A percentile compares a stretch with the other conserved stretches of the same genome.
These are phyloP conservation scores for Oophaga pumilio DNA, from an alignment of 2,113 vertebrate species.

Conservation along the genomic window DNA sequence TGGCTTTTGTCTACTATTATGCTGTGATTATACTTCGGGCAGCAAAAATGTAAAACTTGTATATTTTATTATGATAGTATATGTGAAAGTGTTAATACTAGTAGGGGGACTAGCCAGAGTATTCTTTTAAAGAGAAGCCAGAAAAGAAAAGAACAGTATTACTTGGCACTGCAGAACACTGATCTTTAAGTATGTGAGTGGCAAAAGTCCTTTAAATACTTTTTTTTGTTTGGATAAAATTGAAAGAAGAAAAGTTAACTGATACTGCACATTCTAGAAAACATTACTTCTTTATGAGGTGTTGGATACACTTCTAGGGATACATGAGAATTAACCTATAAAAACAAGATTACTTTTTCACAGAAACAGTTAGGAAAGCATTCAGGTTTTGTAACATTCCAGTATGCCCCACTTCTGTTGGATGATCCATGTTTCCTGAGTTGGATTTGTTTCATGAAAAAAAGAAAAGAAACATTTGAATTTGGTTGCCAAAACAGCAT, in stretches of 20 bases:
- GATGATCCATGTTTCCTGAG: not conserved
- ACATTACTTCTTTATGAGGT: slow-evolving; percentile 4
- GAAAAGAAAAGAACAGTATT: not conserved
- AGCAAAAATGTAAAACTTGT: slow-evolving; percentile 21
- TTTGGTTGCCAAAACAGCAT: too few relatives aligned
- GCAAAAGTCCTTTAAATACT: slow-evolving; percentile 14
- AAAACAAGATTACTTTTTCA: not conserved
- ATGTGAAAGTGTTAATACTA: slow-evolving; percentile 14
- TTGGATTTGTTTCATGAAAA: not conserved
- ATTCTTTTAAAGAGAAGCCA: slow-evolving; percentile 2
- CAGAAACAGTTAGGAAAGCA: not conserved
- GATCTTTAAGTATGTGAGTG: not conserved
- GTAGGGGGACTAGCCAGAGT: not conserved
- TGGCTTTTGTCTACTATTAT: not conserved
- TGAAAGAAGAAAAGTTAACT: not conserved
- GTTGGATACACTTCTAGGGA: not conserved
- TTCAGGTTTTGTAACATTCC: not conserved
- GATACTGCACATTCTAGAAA: not conserved
- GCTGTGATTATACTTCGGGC: not conserved
- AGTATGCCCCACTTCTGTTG: not conserved
- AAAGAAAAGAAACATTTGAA: not conserved
- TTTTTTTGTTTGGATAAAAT: slow-evolving; percentile 8
- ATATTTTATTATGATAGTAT: slow-evolving; percentile 20
- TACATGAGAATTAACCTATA: not conserved
- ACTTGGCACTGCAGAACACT: not conserved